These are phyloP conservation scores for Drosophila siamana DNA, from an alignment of 2,888 invertebrate species.

Conservation along the genomic window DNA sequence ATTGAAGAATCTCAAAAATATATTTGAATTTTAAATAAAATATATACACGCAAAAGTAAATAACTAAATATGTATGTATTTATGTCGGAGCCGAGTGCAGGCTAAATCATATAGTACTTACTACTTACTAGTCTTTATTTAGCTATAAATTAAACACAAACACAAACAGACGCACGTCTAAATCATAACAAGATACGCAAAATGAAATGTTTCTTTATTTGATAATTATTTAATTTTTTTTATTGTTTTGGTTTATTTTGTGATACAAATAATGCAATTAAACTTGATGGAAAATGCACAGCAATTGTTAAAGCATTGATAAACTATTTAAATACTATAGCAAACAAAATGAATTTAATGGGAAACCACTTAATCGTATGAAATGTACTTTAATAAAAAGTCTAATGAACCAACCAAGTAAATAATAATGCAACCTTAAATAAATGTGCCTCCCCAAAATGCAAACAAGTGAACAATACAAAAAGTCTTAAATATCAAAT, in stretches of 20 bases:
- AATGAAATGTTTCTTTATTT: slow-evolving; percentile 19
- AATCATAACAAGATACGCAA: slow-evolving; percentile 22
- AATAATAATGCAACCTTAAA: slow-evolving; percentile 55
- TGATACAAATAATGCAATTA: slow-evolving; percentile 1
- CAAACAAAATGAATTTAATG: slow-evolving; percentile 42
- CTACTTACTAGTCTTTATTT: slow-evolving; percentile 50
- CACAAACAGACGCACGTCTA: slow-evolving; percentile 16
- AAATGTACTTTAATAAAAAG: slow-evolving; percentile 39
- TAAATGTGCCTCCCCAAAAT: slow-evolving; percentile 60
- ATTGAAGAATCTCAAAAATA: slow-evolving; percentile 39
- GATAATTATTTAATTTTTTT: slow-evolving; percentile 1
- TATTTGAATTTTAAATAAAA: slow-evolving; percentile 63
- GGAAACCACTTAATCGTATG: slow-evolving; percentile 22
- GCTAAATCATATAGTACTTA: slow-evolving; percentile 41
- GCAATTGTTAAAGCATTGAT: slow-evolving; percentile 42
- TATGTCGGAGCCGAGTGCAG: slow-evolving; percentile 23
- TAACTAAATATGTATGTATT: slow-evolving; percentile 22
- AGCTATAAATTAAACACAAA: slow-evolving; percentile 37
- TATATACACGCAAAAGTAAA: slow-evolving; percentile 29
- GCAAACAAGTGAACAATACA: slow-evolving; percentile 50
- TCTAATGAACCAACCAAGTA: slow-evolving; percentile 41
- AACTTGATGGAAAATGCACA: slow-evolving; percentile 25
- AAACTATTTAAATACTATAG: slow-evolving; percentile 13
- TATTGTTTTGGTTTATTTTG: neutral
- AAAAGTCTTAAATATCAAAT: slow-evolving; percentile 43